These are phyloP conservation scores for Pteronotus mesoamericanus DNA, from an alignment of 2,797 vertebrate genomes.

Conservation along the genomic window DNA sequence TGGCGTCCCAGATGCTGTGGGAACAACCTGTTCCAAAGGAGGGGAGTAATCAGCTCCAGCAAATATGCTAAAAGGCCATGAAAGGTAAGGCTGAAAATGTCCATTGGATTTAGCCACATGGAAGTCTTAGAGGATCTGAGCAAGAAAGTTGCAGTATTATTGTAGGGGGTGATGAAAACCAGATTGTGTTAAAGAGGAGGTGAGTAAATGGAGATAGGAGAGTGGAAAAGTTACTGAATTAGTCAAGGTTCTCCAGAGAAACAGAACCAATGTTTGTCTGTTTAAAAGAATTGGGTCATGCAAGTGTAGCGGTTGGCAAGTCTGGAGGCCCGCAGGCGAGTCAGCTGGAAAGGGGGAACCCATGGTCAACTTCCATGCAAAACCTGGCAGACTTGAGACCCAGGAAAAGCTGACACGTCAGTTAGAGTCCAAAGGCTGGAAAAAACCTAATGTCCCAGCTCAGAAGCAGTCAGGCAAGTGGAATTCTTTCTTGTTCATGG, in stretches of 20 bases:
- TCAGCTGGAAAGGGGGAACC: neutral
- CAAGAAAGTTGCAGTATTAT: neutral
- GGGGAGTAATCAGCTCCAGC: too few relatives aligned
- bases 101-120: neutral
- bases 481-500: neutral
- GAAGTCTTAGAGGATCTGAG: neutral
- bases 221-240: neutral
- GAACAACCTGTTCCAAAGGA: neutral
- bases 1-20: neutral
- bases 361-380: neutral
- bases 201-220: neutral
- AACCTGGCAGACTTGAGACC: neutral
- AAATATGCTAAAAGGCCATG: neutral
- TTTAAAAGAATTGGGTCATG: neutral
- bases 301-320: neutral
- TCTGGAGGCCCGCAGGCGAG: neutral
- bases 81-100: neutral
- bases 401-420: neutral
- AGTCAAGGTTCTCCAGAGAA: neutral
- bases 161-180: neutral
- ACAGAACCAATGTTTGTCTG: neutral
- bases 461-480: neutral
- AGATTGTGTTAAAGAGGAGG: neutral
- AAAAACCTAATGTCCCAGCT: neutral
- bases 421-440: neutral